Percentiles rank a stretch among this genome's conserved stretches.
These are phyloP conservation scores for Synergus umbraculus DNA, from an alignment of 2,888 invertebrate genomes.

Conservation along the genomic window DNA sequence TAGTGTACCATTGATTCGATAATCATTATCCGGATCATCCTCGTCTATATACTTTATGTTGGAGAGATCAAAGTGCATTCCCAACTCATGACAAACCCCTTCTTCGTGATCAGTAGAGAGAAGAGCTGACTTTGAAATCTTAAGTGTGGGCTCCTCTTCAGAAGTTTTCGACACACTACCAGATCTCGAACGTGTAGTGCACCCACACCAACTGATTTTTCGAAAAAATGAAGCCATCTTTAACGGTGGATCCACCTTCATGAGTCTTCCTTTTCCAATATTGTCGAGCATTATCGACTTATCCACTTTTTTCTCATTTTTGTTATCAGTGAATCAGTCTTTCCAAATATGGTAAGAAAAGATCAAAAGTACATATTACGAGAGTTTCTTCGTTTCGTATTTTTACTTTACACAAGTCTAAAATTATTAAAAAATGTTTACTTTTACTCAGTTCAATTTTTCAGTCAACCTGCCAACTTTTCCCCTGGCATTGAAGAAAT, in stretches of 20 bases:
- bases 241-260: conserved; percentile 9
- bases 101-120: conserved; percentile 44
- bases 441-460: not conserved
- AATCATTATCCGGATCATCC: conserved; percentile 62
- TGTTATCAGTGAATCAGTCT: not conserved
- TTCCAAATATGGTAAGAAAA: not conserved
- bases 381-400: not conserved
- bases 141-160: conserved; percentile 55
- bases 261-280: conserved; percentile 19
- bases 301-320: conserved; percentile 19
- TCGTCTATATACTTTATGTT: conserved; percentile 74
- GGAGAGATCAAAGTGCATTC: conserved; percentile 71
- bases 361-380: not conserved
- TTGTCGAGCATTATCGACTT: conserved; percentile 35
- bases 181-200: conserved; percentile 56
- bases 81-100: conserved; percentile 58
- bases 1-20: conserved; percentile 51
- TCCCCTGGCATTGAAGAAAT: not conserved
- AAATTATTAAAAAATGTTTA: not conserved
- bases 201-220: conserved; percentile 70
- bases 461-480: not conserved
- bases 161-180: conserved; percentile 63
- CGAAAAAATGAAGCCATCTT: conserved; percentile 60
- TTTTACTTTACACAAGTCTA: not conserved
- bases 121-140: conserved; percentile 48